Base-by-base conservation (phyloP, 2,113 vertebrate species). In the Catharus fuscescens region DNA sequence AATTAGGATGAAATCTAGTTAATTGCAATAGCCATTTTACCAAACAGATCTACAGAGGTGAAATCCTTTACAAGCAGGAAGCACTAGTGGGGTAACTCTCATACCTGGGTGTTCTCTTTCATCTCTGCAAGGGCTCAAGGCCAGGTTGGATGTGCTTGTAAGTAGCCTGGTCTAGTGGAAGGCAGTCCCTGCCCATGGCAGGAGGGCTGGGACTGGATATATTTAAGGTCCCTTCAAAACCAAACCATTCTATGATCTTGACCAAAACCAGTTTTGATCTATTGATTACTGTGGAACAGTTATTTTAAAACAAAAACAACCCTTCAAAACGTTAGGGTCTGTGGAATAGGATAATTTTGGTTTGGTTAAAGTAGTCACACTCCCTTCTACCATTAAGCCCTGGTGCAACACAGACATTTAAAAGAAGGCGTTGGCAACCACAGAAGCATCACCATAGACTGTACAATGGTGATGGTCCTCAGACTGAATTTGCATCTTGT, bases 241-340 rank as follows among this genome's bases (percentile, higher is more conserved):
- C 9, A 74, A 74, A 31, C 3, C n/a, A 34, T 69, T 61, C 19
- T 29, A 6, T 14, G 16, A 47, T 38, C 59, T 69, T 47, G 24
- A 44, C 12, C 21, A 31, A 90, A 86, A 12, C 2, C 5, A 56
- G 16, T 87, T 84, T 90, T 65, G 7, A 32, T 65, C 61, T 85
- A 48, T 42, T 86, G 54, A 90, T 72, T 90, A 40, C 61, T 80
- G 74, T 62, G 50, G 71, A 66, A 79, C 12, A 73, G 81, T 52
- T 81, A 81, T 85, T 96, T 91, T 92, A 80, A 94, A 92, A 88
- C 38, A 66, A 74, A 79, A 86, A 11, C 66, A 85, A 65, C 18
- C 42, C 71, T 96, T 94, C 18, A 52, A 61, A 91, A 25, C 44
- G 36, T 38, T 67, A 13, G 82, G 50, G 52, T 88, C 76, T 71